A percentile compares a stretch with the other conserved stretches of the same genome.
These are phyloP conservation scores for Phyllotreta cruciferae DNA, from an alignment of 2,888 invertebrate species.

Conservation along the genomic window DNA sequence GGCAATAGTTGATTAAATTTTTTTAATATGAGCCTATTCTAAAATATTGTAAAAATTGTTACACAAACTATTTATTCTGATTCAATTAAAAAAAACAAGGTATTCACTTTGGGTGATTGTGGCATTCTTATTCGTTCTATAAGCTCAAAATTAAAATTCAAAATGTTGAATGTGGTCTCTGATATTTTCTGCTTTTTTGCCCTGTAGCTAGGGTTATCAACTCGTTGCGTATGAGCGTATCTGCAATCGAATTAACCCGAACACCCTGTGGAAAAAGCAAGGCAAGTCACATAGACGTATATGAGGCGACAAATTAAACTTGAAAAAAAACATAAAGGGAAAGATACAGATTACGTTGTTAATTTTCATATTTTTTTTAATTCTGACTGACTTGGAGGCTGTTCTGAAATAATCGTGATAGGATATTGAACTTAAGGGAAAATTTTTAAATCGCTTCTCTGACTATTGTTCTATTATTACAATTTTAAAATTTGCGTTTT, in stretches of 20 bases:
- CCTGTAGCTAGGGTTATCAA: slow-evolving; percentile 61
- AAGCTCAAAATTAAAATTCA: slow-evolving; percentile 22
- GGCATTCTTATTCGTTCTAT: slow-evolving; percentile 22
- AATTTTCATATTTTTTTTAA: slow-evolving; percentile 31
- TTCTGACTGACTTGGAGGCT: slow-evolving; percentile 45
- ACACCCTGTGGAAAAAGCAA: slow-evolving; percentile 58
- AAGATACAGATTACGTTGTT: too few relatives aligned
- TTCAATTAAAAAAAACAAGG: background rate
- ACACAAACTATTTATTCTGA: too few relatives aligned
- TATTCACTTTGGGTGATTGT: slow-evolving; percentile 15
- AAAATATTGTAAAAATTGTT: too few relatives aligned
- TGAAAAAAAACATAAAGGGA: background rate
- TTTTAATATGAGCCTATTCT: too few relatives aligned
- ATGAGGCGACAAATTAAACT: slow-evolving; percentile 19
- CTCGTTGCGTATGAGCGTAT: slow-evolving; percentile 54
- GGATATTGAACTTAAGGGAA: slow-evolving; percentile 3
- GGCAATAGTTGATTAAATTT: too few relatives aligned
- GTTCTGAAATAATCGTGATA: slow-evolving; percentile 34
- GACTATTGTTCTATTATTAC: background rate
- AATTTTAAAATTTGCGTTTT: slow-evolving; percentile 2
- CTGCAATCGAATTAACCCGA: slow-evolving; percentile 54
- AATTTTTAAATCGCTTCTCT: background rate
- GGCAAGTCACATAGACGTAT: slow-evolving; percentile 54
- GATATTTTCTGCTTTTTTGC: slow-evolving; percentile 58
- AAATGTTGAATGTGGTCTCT: slow-evolving; percentile 43